Evolutionary conservation across 1,140 invertebrate species (phyloP), one percentile per base, ranked within the genome.

Genomic region (Bombus waltoni): DNA sequence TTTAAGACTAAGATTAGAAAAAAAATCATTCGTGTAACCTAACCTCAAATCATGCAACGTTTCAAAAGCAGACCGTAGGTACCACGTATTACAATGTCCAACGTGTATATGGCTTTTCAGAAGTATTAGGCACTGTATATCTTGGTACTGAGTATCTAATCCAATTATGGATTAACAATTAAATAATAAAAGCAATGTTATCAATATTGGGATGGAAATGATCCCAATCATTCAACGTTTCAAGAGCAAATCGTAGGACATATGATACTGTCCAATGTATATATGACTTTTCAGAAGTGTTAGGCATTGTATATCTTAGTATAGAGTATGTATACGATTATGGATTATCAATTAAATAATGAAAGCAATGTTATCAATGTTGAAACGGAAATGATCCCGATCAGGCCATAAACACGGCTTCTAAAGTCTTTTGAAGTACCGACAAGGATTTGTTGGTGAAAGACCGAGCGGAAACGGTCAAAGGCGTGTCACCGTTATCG

Each of bases 401-500:
- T 85, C 83, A 62, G 86, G 87, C 88, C 87, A 90, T 88, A 89
- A 88, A 86, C 78, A 70, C 72, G 80, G 78, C 76, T 80, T 85
- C 68, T 80, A 85, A 85, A 85, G 77, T 85, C 83, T 85, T 85
- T 85, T 85, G 83, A 85, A 85, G 77, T 57, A 35, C 83, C 83
- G 83, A 80, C 83, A 70, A 77, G 83, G 83, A 85, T 85, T 85
- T 85, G 83, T 85, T 80, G 85, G 79, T 74, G 88, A 79, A 88
- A 91, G 89, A 87, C 88, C 68, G 86, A 87, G 89, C 88, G 88
- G 88, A 90, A 90, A 88, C 81, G 75, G 84, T 90, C 89, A 90
- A 90, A 90, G 89, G 89, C 87, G 89, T 90, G 89, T 90, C 89
- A 90, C 89, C 87, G 89, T 90, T 90, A 90, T 90, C 89, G 89